A percentile compares a stretch with the other conserved stretches of the same genome.
Conservation (phyloP, 2,888 invertebrate species). For the Hartigia nigra region DNA sequence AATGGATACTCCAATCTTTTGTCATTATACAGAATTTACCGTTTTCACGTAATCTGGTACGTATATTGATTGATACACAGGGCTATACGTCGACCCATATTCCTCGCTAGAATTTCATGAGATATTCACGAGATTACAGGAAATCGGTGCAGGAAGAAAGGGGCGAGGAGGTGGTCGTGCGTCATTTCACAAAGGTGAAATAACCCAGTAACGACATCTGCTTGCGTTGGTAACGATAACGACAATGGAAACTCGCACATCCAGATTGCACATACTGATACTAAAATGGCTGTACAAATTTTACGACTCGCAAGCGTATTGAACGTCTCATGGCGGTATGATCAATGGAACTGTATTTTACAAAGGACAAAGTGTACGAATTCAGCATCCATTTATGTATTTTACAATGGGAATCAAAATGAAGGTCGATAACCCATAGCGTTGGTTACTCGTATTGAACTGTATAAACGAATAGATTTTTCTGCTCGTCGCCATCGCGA, state of each 20-base stretch:
- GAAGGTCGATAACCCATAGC: not conserved
- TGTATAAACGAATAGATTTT: not conserved
- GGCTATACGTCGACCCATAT: not conserved
- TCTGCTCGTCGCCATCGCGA: not conserved
- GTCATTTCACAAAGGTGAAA: not conserved
- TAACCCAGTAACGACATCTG: not conserved
- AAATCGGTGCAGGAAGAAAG: not conserved
- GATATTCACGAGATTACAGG: not conserved
- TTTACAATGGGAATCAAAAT: not conserved
- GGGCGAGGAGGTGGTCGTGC: not conserved
- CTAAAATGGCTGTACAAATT: not conserved
- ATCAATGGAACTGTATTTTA: not conserved
- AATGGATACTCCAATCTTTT: not conserved
- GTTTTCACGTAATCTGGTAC: not conserved
- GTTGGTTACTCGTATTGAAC: not conserved
- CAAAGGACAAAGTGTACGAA: not conserved
- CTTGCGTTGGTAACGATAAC: not conserved
- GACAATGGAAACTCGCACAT: not conserved
- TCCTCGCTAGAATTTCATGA: not conserved
- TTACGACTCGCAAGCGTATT: not conserved
- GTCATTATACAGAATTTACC: not conserved
- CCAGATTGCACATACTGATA: not conserved
- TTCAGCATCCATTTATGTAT: not conserved
- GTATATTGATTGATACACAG: not conserved
- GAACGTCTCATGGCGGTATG: not conserved